These are phyloP conservation scores for Heterochromis multidens DNA, from an alignment of 2,113 vertebrate species.

Conservation along the genomic window DNA sequence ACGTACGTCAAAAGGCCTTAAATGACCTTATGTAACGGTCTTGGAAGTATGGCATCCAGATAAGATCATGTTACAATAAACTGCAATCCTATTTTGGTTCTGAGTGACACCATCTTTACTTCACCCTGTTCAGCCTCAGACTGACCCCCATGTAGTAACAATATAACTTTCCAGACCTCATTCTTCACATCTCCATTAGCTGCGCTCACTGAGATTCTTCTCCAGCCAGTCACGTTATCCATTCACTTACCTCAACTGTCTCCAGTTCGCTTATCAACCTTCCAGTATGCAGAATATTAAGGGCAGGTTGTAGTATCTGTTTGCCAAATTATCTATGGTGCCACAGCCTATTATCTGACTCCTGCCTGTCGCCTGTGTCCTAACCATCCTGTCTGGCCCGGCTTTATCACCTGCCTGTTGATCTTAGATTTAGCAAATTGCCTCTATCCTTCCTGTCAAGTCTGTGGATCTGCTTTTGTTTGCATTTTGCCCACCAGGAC, in stretches of 20 bases:
- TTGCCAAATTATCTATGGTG: constrained; percentile 1
- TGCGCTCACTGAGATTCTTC: background rate
- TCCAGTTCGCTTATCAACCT: background rate
- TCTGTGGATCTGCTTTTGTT: background rate
- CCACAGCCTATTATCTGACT: constrained; percentile 6
- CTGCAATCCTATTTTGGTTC: background rate
- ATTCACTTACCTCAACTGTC: background rate
- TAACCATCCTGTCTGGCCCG: background rate
- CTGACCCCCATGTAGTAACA: background rate
- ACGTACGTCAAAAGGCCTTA: background rate
- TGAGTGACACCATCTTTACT: background rate
- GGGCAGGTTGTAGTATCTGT: constrained; percentile 5
- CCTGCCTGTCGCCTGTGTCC: constrained; percentile 1
- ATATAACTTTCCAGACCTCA: background rate
- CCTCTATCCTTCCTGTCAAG: background rate
- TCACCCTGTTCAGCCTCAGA: background rate
- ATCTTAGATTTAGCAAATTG: background rate
- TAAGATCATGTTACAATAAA: background rate
- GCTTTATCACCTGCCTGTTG: background rate
- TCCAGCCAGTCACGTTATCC: background rate
- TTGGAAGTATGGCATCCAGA: too few relatives aligned
- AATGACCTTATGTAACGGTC: too few relatives aligned
- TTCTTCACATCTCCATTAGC: background rate
- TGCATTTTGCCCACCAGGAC: background rate
- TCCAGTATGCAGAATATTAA: background rate